Conservation (phyloP, 2,797 vertebrate genomes). For the Chrosomus eos region DNA sequence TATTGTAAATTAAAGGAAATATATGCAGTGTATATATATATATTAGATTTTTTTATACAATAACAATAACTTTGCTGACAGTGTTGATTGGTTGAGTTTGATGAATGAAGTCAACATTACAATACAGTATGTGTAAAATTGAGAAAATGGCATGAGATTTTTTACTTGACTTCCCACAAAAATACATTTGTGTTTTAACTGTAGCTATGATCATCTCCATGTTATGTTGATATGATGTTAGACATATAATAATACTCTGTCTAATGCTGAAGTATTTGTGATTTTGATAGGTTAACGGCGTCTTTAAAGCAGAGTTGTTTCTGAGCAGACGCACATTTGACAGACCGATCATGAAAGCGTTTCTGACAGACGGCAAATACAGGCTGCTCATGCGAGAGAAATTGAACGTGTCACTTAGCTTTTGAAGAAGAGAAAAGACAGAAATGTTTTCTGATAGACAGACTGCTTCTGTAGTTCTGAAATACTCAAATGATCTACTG, state of each 20-base stretch:
- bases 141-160: neutral
- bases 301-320: neutral
- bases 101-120: neutral
- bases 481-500: neutral
- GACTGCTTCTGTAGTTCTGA: neutral
- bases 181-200: neutral
- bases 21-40: too few species aligned
- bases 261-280: neutral
- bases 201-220: neutral
- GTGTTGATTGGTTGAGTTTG: neutral
- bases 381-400: conserved; percentile 40
- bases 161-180: neutral
- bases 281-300: neutral
- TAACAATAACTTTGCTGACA: neutral
- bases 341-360: neutral
- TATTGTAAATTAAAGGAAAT: too few species aligned
- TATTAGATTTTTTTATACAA: neutral
- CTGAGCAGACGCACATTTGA: neutral
- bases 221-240: neutral
- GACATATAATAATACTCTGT: neutral
- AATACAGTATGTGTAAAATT: neutral
- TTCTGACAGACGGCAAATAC: conserved; percentile 25
- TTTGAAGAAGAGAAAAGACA: conserved; percentile 30
- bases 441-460: conserved; percentile 13
- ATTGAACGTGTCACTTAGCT: conserved; percentile 23